phyloP scores from a whole-genome alignment of 2,888 invertebrate species.

The Cephalotes varians region DNA sequence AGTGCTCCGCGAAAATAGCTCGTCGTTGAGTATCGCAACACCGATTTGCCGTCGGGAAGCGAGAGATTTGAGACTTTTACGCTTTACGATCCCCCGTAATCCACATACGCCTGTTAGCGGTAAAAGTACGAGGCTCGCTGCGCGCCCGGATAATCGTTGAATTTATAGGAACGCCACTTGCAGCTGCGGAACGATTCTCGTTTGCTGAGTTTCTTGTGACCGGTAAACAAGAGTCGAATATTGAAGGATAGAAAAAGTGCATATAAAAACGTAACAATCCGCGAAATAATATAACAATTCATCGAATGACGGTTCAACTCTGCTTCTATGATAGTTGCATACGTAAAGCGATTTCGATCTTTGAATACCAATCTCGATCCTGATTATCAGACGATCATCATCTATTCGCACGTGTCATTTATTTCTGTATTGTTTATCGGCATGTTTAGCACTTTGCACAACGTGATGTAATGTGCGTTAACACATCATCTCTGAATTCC shows the following conservation, averaged over 20 bases:
- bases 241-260: not conserved
- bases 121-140: constrained; percentile 27
- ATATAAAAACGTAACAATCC: not conserved
- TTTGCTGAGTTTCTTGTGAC: not conserved
- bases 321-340: not conserved
- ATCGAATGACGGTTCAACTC: not conserved
- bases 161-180: constrained; percentile 26
- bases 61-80: constrained; percentile 34
- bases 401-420: not conserved
- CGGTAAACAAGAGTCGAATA: not conserved
- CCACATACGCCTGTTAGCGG: constrained; percentile 41
- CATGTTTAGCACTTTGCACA: not conserved
- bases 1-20: not conserved
- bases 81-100: constrained; percentile 30
- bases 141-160: constrained; percentile 34
- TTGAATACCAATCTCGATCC: too few species aligned
- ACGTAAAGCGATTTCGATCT: not conserved
- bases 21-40: constrained; percentile 10
- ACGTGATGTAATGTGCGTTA: not conserved
- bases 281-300: constrained; percentile 11
- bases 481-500: not conserved
- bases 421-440: not conserved
- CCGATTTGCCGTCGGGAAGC: constrained; percentile 3
- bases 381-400: not conserved
- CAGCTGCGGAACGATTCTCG: constrained; percentile 5